phyloP scores from a whole-genome alignment of 1,140 invertebrate genomes.

The Pseudomyrmex concolor region DNA sequence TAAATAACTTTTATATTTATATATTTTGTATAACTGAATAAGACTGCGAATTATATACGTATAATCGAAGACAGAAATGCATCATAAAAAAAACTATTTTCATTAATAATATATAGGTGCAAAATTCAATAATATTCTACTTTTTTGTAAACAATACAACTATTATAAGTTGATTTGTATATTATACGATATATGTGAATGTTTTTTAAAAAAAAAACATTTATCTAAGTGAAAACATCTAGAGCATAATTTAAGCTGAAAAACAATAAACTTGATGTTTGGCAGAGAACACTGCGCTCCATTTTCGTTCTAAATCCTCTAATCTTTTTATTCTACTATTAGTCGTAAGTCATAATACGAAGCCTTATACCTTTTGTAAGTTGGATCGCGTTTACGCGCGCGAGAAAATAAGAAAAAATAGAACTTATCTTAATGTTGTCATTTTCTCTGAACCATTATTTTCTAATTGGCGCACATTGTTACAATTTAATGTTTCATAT shows the following conservation, averaged over 20 bases:
- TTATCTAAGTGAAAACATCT: not conserved
- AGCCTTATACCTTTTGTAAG: not conserved
- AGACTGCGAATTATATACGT: not conserved
- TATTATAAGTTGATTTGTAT: conserved; percentile 1
- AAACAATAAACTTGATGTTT: conserved; percentile 19
- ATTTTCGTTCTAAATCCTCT: not conserved
- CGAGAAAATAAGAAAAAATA: not conserved
- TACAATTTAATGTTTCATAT: not conserved
- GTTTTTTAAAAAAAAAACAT: not conserved
- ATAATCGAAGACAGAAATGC: conserved; percentile 6
- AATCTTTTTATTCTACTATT: not conserved
- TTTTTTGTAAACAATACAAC: not conserved
- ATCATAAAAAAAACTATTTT: not conserved
- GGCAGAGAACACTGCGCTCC: not conserved
- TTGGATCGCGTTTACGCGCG: not conserved
- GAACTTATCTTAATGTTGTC: not conserved
- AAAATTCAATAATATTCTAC: not conserved
- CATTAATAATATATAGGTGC: too few relatives aligned
- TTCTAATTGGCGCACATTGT: not conserved
- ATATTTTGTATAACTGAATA: conserved; percentile 19
- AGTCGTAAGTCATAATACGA: not conserved
- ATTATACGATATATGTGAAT: not conserved
- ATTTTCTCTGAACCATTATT: not conserved
- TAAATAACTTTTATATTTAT: conserved; percentile 43
- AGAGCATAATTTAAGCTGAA: not conserved